These are phyloP conservation scores for Zosterops pallidus DNA, from an alignment of 2,113 vertebrate genomes.

Conservation along the genomic window DNA sequence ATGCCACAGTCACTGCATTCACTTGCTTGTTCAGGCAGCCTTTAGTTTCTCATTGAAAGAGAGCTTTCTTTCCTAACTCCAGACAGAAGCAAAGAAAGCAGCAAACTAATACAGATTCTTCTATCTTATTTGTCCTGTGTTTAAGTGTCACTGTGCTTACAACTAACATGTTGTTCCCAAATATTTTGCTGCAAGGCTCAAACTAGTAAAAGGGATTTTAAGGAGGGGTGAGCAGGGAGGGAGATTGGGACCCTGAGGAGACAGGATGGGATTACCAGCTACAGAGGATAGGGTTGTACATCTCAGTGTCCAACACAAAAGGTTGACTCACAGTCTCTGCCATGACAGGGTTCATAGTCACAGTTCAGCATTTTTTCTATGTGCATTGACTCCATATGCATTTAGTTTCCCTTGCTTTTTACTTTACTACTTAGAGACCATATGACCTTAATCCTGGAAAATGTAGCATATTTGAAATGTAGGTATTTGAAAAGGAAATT, in stretches of 20 bases:
- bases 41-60: neutral
- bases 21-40: neutral
- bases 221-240: neutral
- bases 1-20: slow-evolving; percentile 12
- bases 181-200: neutral
- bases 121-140: neutral
- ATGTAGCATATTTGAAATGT: neutral
- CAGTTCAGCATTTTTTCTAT: neutral
- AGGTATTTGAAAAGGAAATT: neutral
- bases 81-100: neutral
- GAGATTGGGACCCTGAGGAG: neutral
- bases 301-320: neutral
- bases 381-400: neutral
- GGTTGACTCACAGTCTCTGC: neutral
- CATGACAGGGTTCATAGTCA: neutral
- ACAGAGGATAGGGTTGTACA: neutral
- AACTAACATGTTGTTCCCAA: neutral
- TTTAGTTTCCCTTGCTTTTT: neutral
- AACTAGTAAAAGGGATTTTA: neutral
- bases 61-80: neutral
- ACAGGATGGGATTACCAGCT: neutral
- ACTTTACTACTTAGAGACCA: neutral
- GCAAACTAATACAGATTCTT: neutral
- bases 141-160: neutral
- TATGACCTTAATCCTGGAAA: neutral